Evolutionary conservation across 2,797 vertebrate species (phyloP).

Genomic region (Adrianichthys oophorus): DNA sequence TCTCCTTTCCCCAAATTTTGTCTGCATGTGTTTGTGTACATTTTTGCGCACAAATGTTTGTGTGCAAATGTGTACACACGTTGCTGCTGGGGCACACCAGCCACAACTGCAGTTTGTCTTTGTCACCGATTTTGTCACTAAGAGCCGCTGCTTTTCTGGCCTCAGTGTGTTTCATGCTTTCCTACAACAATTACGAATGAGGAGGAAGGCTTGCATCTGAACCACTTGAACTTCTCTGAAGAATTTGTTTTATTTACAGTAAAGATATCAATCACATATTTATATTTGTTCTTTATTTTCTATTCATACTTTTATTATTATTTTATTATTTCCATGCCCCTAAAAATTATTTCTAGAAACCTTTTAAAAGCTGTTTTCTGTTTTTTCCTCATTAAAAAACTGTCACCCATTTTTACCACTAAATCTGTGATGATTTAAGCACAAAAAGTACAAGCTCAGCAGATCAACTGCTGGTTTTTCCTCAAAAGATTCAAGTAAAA

Average conservation of each 20-base stretch:
- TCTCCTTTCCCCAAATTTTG: slow-evolving; percentile 40
- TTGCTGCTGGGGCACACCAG: slow-evolving; percentile 38
- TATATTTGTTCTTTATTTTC: background rate
- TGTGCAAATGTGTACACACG: slow-evolving; percentile 39
- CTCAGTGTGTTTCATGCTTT: slow-evolving; percentile 53
- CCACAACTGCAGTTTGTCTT: slow-evolving; percentile 57
- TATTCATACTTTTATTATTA: background rate
- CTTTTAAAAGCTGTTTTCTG: background rate
- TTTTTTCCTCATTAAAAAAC: background rate
- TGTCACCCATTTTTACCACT: too few relatives aligned
- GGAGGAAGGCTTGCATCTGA: background rate
- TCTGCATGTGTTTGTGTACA: slow-evolving; percentile 62
- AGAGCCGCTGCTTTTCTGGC: slow-evolving; percentile 33
- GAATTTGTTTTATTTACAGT: background rate
- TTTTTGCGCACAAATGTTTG: slow-evolving; percentile 48
- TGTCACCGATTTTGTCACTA: slow-evolving; percentile 56
- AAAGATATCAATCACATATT: slow-evolving; percentile 8
- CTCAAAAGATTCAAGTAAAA: too few relatives aligned
- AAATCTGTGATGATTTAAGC: too few relatives aligned
- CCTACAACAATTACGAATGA: slow-evolving; percentile 30
- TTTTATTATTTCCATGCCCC: too few relatives aligned
- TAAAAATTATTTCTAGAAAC: too few relatives aligned
- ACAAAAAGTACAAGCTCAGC: too few relatives aligned
- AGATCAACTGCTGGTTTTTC: too few relatives aligned
- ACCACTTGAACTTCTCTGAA: background rate